A percentile compares a stretch with the other conserved stretches of the same genome.
Evolutionary conservation across 2,888 invertebrate species (phyloP).

Genomic region (Aporophyla nigra): DNA sequence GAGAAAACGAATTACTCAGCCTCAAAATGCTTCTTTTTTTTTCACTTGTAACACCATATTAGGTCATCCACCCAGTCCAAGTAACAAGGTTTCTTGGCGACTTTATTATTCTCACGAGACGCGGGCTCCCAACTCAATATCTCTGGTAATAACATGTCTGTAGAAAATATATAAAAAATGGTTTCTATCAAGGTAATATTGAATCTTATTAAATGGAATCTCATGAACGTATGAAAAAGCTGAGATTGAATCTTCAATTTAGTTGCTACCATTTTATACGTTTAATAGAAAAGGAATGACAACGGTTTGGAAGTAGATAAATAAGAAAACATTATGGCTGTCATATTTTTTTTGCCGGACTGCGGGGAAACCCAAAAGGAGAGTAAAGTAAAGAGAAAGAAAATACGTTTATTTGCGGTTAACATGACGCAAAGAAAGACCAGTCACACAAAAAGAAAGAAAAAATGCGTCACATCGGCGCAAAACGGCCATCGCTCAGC

Average conservation of each 20-base stretch:
- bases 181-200: conserved; percentile 27
- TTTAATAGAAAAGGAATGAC: conserved; percentile 7
- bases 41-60: not conserved
- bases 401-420: too few relatives aligned
- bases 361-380: not conserved
- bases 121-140: conserved; percentile 48
- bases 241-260: conserved; percentile 37
- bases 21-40: not conserved
- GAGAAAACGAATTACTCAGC: not conserved
- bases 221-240: conserved; percentile 11
- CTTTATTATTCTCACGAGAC: conserved; percentile 35
- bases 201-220: conserved; percentile 24
- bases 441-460: too few relatives aligned
- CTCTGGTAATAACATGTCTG: conserved; percentile 36
- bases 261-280: not conserved
- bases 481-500: too few relatives aligned
- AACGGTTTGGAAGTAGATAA: not conserved
- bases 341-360: not conserved
- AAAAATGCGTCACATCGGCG: too few relatives aligned
- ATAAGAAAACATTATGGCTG: not conserved
- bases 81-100: conserved; percentile 20
- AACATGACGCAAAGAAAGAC: too few relatives aligned
- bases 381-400: too few relatives aligned
- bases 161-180: conserved; percentile 28
- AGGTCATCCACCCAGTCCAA: not conserved